Evolutionary conservation across 2,113 vertebrate genomes (phyloP), one percentile per base, ranked within the genome.

Genomic region (Dermatemys mawii): DNA sequence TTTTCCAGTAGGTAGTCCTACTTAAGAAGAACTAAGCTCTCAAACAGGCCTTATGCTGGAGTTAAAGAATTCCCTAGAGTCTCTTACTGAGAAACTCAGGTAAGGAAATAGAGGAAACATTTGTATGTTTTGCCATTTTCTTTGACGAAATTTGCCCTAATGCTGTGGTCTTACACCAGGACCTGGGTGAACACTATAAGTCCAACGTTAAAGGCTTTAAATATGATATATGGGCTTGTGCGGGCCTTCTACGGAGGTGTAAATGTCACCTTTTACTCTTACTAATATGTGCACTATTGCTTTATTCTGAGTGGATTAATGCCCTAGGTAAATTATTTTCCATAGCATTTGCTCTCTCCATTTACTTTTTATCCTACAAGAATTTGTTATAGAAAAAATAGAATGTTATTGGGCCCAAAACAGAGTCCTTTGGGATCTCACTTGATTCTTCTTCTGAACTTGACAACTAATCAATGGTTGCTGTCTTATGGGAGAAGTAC

Each of bases 11-110:
- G 97, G 96, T 97, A 78, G 90, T 97, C 83, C 88, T 97, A 82
- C 87, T 98, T 75, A 96, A 84, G 94, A 97, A 86, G 96, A 94
- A 78, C 91, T 97, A 90, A 97, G 90, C 88, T 97, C 92, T n/a
- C 88, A 81, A 78, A 87, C 95, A 86, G 90, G 91, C 89, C 90
- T 95, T 83, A 85, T 94, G 83, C 79, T 97, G 67, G 96, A 97
- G 63, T 91, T 97, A 82, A 96, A 95, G 51, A 96, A 94, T 79
- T 92, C 86, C 38, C 91, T 97, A 46, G 95, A 97, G 90, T 86
- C 90, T 41, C 87, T 97, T 51, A 86, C 84, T 79, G 93, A 96
- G 63, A 97, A 84, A 87, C 81, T 97, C 81, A 96, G 94, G 96
- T 97, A 95, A 93, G 87, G 17, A 67, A 67, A n/a, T 81, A 46